Conservation (phyloP, 2,113 vertebrate species). For the Dicentrarchus labrax region DNA sequence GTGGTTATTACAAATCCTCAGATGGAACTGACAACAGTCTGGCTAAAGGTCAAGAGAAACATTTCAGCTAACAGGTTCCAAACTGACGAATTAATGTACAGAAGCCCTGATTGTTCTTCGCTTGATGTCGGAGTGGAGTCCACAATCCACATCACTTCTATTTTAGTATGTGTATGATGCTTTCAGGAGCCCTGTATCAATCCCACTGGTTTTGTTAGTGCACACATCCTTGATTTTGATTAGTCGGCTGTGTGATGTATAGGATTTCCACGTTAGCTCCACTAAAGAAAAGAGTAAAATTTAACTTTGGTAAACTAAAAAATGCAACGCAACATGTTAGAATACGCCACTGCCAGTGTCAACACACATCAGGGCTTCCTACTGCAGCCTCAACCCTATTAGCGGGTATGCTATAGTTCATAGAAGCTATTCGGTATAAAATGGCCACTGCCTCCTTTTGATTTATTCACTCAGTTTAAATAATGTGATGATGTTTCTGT, state of each 20-base stretch:
- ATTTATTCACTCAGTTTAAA: no score
- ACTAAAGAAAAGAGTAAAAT: no score
- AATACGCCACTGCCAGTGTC: not conserved
- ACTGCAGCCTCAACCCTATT: no score
- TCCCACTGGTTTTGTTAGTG: not conserved
- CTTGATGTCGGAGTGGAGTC: not conserved
- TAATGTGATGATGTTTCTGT: no score
- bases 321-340: no score
- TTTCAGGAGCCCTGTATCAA: not conserved
- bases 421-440: no score
- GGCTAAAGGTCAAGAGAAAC: not conserved
- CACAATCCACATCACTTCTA: not conserved
- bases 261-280: not conserved
- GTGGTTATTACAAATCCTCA: constrained; percentile 5
- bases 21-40: not conserved
- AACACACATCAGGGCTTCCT: not conserved
- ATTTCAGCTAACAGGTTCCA: not conserved
- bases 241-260: not conserved
- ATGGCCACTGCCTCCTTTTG: no score
- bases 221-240: not conserved
- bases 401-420: no score
- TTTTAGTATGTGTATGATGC: not conserved
- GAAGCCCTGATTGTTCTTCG: not conserved
- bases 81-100: not conserved
- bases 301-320: no score